A percentile compares a stretch with the other conserved stretches of the same genome.
phyloP scores from a whole-genome alignment of 2,113 vertebrate species.

The Gambusia holbrooki region DNA sequence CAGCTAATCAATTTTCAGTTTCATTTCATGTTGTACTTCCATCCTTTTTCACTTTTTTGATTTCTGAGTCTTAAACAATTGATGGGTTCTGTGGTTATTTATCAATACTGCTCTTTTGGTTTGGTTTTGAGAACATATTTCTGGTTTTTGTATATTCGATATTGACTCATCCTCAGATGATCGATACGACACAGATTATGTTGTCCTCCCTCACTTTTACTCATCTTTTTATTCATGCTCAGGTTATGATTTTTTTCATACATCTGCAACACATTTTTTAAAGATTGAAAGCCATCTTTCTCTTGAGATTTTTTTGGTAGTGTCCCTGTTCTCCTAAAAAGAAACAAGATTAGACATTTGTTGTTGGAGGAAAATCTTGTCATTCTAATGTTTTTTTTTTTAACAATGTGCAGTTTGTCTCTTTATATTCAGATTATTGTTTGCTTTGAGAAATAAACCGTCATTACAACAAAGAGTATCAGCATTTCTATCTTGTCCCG shows the following conservation, averaged over 20 bases:
- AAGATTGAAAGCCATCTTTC: conserved; percentile 2
- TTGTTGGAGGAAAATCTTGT: not conserved
- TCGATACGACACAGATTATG: conserved; percentile 7
- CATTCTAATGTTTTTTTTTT: conserved; percentile 17
- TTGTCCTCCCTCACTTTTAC: conserved; percentile 5
- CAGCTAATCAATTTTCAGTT: not conserved
- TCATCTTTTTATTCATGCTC: conserved; percentile 32
- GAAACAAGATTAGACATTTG: not conserved
- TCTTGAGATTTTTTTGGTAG: conserved; percentile 11
- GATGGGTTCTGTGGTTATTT: conserved; percentile 7
- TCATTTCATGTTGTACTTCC: conserved; percentile 9
- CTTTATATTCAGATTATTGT: conserved; percentile 21
- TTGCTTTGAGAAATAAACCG: conserved; percentile 65
- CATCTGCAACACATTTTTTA: conserved; percentile 28
- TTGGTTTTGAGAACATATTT: not conserved
- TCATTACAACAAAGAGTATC: conserved; percentile 42
- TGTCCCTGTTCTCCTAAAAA: not conserved
- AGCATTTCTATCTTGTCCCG: conserved; percentile 10
- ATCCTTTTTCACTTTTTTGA: not conserved
- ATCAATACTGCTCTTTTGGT: not conserved
- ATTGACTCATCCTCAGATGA: not conserved
- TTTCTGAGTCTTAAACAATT: conserved; percentile 5
- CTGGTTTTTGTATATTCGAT: not conserved
- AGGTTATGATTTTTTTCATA: conserved; percentile 30
- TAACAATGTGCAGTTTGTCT: conserved; percentile 37